phyloP scores from a whole-genome alignment of 1,140 invertebrate species.

The Procambarus clarkii region DNA sequence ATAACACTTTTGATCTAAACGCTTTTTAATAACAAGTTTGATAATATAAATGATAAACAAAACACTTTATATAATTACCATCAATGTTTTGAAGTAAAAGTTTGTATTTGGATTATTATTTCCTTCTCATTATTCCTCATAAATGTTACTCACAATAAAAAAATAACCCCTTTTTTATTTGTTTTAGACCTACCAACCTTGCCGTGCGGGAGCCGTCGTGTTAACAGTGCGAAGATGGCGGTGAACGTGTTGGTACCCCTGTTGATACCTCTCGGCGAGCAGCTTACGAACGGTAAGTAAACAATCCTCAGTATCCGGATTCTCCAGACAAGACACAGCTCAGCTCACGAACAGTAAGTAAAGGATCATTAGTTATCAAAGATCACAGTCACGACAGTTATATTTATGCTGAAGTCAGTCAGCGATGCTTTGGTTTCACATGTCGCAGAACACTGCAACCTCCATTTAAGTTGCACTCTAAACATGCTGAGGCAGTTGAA shows the following conservation, averaged over 20 bases:
- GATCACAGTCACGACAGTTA: too few relatives aligned
- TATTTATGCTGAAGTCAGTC: too few relatives aligned
- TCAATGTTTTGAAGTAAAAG: not conserved
- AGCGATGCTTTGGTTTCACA: too few relatives aligned
- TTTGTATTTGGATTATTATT: too few relatives aligned
- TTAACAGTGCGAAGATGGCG: not conserved
- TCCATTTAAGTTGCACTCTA: too few relatives aligned
- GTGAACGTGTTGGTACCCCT: slow-evolving; percentile 12
- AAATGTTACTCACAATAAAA: too few relatives aligned
- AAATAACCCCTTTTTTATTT: not conserved
- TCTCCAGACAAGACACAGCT: not conserved
- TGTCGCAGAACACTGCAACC: too few relatives aligned
- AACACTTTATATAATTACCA: not conserved
- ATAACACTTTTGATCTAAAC: not conserved
- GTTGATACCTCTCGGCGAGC: not conserved
- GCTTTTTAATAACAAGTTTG: not conserved
- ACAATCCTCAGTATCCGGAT: not conserved
- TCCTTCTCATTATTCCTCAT: too few relatives aligned
- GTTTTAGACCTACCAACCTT: not conserved
- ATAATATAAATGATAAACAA: not conserved
- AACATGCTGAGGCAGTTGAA: too few relatives aligned
- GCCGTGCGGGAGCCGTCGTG: not conserved
- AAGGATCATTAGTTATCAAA: too few relatives aligned
- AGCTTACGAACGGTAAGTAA: not conserved
- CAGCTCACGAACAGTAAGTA: too few relatives aligned